phyloP scores from a whole-genome alignment of 2,797 vertebrate species.

The Catamblyrhynchus diadema region DNA sequence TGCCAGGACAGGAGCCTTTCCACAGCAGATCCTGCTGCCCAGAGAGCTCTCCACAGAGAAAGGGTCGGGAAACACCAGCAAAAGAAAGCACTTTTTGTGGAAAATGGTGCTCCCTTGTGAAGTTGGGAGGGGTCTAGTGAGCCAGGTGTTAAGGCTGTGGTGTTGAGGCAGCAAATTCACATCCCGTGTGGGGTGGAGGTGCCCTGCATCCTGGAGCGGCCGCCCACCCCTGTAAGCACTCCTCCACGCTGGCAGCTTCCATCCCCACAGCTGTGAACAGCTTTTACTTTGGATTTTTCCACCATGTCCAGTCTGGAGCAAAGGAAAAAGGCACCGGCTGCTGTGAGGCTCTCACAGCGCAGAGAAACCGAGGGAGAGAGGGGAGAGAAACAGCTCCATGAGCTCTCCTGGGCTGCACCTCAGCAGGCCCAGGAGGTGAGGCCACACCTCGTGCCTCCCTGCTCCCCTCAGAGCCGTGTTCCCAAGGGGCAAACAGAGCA shows the following conservation, averaged over 20 bases:
- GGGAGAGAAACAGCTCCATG: background rate
- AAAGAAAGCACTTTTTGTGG: background rate
- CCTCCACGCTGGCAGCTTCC: background rate
- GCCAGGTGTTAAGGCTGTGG: rapidly evolving
- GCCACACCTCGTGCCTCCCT: background rate
- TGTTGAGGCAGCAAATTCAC: background rate
- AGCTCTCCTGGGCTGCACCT: background rate
- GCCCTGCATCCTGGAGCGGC: background rate
- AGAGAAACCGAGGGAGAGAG: background rate
- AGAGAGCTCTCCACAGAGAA: background rate
- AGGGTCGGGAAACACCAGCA: background rate
- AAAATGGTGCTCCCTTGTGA: background rate
- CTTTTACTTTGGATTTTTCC: background rate
- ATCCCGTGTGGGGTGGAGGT: background rate
- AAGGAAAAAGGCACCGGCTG: background rate
- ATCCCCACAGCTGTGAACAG: background rate
- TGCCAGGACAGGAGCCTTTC: background rate
- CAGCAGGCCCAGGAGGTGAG: background rate
- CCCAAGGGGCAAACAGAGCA: rapidly evolving
- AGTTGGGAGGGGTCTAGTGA: background rate
- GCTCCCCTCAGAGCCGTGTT: background rate
- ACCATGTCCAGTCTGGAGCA: rapidly evolving
- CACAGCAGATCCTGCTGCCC: rapidly evolving
- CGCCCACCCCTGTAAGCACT: background rate
- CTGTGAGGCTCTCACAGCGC: rapidly evolving